Conservation (phyloP, 1,140 invertebrate genomes). For the Drosophila mauritiana region DNA sequence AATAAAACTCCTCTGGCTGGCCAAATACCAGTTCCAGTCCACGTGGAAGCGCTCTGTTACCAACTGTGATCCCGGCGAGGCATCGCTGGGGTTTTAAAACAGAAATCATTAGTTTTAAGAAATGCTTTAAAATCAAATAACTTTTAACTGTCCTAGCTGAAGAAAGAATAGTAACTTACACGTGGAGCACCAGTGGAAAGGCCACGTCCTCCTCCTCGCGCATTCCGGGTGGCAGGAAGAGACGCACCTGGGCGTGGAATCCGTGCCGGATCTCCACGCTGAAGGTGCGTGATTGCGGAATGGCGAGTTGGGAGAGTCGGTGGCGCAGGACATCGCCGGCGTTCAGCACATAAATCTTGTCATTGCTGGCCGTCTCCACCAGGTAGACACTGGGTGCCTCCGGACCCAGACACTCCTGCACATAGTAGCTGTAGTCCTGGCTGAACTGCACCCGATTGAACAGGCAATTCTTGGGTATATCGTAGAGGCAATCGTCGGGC, state of each 20-base stretch:
- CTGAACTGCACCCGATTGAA: constrained; percentile 89
- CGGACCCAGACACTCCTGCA: constrained; percentile 90
- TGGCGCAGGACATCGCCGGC: constrained; percentile 85
- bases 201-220: constrained; percentile 92
- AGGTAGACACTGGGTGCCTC: constrained; percentile 88
- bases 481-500: constrained; percentile 74
- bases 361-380: constrained; percentile 86
- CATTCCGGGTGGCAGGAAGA: constrained; percentile 91
- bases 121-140: too few relatives aligned
- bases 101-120: neutral
- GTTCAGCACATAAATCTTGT: constrained; percentile 87
- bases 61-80: constrained; percentile 90
- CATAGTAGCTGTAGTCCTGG: constrained; percentile 87
- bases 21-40: constrained; percentile 91
- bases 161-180: constrained; percentile 87
- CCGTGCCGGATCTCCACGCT: constrained; percentile 86
- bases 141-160: too few relatives aligned
- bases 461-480: constrained; percentile 87
- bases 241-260: constrained; percentile 86
- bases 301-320: constrained; percentile 85
- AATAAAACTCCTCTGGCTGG: constrained; percentile 90
- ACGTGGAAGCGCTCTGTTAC: constrained; percentile 91
- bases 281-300: constrained; percentile 87
- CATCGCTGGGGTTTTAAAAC: constrained; percentile 86
- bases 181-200: constrained; percentile 91